Evolutionary conservation across 2,113 vertebrate genomes (phyloP).

Genomic region (Sylvia atricapilla): DNA sequence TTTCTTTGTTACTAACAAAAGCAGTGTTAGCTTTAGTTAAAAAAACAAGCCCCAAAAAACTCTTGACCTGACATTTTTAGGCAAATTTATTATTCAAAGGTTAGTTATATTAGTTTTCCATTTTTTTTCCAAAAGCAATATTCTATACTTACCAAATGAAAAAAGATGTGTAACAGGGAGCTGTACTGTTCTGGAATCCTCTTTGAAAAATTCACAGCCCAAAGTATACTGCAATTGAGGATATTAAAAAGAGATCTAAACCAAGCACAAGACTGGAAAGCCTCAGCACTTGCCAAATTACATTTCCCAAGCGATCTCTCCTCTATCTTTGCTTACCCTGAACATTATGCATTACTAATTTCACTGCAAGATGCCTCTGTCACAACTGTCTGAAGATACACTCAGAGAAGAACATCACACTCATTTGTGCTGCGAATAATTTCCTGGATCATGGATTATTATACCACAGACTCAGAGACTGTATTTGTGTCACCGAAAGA

Average conservation of each 20-base stretch:
- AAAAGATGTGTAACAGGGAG: conserved; percentile 85
- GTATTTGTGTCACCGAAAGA: not conserved
- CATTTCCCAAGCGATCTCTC: not conserved
- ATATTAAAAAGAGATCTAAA: conserved; percentile 2
- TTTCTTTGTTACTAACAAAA: not conserved
- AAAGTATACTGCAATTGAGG: conserved; percentile 83
- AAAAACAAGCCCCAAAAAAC: not conserved
- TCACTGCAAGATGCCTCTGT: not conserved
- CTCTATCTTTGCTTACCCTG: not conserved
- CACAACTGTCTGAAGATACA: not conserved
- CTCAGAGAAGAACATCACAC: not conserved
- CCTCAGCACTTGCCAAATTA: not conserved
- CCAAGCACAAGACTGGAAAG: not conserved
- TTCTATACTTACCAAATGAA: conserved; percentile 84
- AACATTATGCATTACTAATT: not conserved
- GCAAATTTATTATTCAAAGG: not conserved
- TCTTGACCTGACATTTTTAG: not conserved
- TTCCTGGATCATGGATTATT: not conserved
- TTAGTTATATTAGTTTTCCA: not conserved
- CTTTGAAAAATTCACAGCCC: conserved; percentile 91
- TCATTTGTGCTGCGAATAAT: not conserved
- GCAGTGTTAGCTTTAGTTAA: not conserved
- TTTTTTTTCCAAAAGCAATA: not conserved
- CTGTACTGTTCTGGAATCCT: conserved; percentile 76
- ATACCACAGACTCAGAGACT: not conserved